Evolutionary conservation across 2,797 vertebrate genomes (phyloP), one percentile per base, ranked within the genome.

Genomic region (Typhlichthys eigenmanni): DNA sequence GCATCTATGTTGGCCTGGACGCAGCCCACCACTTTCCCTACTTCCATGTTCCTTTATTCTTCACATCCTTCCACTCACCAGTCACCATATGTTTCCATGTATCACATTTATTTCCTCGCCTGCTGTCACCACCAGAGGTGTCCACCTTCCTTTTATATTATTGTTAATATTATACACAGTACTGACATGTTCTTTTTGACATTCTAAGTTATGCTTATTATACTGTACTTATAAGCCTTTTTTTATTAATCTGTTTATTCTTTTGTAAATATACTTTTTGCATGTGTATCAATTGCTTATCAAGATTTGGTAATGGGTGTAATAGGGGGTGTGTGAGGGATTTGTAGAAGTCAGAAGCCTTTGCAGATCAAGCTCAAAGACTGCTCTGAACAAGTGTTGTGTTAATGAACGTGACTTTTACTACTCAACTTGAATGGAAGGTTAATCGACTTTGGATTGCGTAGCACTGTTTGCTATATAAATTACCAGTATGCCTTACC

Each of bases 301-400:
- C 17, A 52, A 61, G 75, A 69, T 73, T 58, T 58, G 63, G 61
- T 62, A 14, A 38, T 63, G 66, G 68, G 77, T 81, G 72, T 84
- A 38, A 56, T 71, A 24, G 76, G 85, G 80, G 17, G 84, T 69
- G 57, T 68, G 79, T 82, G 75, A 74, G 69, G 47, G 46, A 54
- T 78, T 69, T 74, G 55, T 78, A 80, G 71, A 71, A 65, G 50
- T 70, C 66, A 82, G 86, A 72, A 69, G 81, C 79, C 72, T 85
- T 88, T 83, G 80, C 64, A 64, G 88, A 89, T 85, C 84, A 87
- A 87, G 79, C 75, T 80, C 69, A 2, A 85, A 81, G 83, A 80
- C 79, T 59, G 69, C 71, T 85, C 75, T 78, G 72, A 81, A 66
- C 76, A 68, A 55, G 61, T 55, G 49, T 64, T 54, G 29, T 79